Base-by-base conservation (phyloP, 1,140 invertebrate genomes). In the Phortica variegata region DNA sequence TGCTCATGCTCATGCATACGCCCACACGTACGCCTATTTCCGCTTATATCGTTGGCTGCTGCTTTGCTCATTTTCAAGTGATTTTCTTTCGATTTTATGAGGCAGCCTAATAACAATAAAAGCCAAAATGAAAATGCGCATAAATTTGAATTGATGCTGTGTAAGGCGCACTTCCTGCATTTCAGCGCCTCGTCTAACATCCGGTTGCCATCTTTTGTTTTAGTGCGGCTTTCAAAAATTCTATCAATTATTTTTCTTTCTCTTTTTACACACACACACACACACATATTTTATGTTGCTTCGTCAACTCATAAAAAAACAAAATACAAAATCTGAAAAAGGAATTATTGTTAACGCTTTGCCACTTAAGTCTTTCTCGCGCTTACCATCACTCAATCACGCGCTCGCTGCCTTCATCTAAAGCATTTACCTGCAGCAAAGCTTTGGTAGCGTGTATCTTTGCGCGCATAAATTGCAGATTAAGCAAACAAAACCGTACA, bases 61-160 rank as follows among this genome's bases (percentile, higher is more conserved):
- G 36, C 51, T 56, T 43, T 33, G 33, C 49, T 47, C 49, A 56
- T 68, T 63, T 66, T 50, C 57, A 48, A 47, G 39, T 54, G 54
- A 57, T 58, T 49, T 65, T 40, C 47, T 56, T 58, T 53, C 38
- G 60, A 66, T 63, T 66, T 68, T 68, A 66, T 58, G 65, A 66
- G 60, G 45, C 47, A 54, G 58, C 54, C 58, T 66, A 63, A 68
- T 66, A 66, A 66, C 68, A 68, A n/a, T n/a, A n/a, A n/a, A n/a
- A n/a, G n/a, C n/a, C 47, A 45, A 47, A 63, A 68, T 60, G 57
- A 60, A 68, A 68, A 66, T 66, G 63, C 54, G 63, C 63, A 66
- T 66, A 66, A 66, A 66, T 66, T 68, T 61, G 37, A 16, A 21
- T 18, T 26, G 17, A 26, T 9, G 12, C 18, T 5, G n/a, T 6